These are phyloP conservation scores for Pissodes strobi DNA, from an alignment of 1,140 invertebrate genomes.

Conservation along the genomic window DNA sequence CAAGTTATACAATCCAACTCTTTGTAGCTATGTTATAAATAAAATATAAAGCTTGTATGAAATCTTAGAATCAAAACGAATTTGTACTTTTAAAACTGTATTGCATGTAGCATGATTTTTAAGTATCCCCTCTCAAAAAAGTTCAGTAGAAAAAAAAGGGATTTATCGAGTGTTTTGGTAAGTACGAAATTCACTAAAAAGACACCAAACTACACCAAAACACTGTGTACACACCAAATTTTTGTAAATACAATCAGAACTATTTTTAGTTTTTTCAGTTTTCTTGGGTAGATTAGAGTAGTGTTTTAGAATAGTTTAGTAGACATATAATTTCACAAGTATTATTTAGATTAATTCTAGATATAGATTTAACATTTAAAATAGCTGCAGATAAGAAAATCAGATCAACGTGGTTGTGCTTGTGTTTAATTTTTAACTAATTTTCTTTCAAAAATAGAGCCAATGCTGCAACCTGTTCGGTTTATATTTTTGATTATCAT, in stretches of 20 bases:
- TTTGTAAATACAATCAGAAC: slow-evolving; percentile 30
- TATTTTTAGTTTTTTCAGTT: slow-evolving; percentile 22
- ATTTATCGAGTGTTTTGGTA: slow-evolving; percentile 25
- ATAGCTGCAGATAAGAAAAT: neutral
- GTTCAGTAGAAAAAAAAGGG: neutral
- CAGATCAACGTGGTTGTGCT: neutral
- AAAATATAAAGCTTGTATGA: slow-evolving; percentile 8
- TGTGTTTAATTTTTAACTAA: no score
- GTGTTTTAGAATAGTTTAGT: slow-evolving; percentile 2
- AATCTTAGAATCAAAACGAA: slow-evolving; percentile 30
- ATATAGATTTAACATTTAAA: no score
- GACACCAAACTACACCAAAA: slow-evolving; percentile 33
- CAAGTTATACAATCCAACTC: neutral
- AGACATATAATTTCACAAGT: neutral
- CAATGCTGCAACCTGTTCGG: no score
- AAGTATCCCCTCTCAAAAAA: neutral
- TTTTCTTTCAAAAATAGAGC: no score
- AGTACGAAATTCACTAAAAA: slow-evolving; percentile 28
- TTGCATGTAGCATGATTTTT: slow-evolving; percentile 25
- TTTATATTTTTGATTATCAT: no score
- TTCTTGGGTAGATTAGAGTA: slow-evolving; percentile 18
- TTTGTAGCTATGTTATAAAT: neutral
- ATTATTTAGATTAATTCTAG: no score
- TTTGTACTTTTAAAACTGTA: neutral
- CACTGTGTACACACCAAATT: slow-evolving; percentile 27